Conservation (phyloP, 2,888 invertebrate species). For the Rhagonycha lutea region DNA sequence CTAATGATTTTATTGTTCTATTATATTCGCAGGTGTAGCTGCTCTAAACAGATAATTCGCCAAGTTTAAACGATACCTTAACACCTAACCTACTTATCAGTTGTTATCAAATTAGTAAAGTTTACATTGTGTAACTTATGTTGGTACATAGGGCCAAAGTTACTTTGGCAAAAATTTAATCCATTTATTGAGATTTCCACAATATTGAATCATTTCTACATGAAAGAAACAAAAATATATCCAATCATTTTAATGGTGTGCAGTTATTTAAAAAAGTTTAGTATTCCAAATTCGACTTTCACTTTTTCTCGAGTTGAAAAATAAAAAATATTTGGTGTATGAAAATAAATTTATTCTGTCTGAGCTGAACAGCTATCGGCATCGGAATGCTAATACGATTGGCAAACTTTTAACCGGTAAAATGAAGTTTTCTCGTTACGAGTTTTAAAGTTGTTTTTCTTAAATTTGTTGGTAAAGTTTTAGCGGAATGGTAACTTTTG, state of each 20-base stretch:
- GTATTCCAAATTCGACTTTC: conserved; percentile 24
- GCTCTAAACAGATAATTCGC: not conserved
- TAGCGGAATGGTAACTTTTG: not conserved
- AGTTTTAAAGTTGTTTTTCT: conserved; percentile 42
- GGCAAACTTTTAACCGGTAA: conserved; percentile 41
- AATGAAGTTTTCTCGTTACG: conserved; percentile 48
- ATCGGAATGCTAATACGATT: conserved; percentile 40
- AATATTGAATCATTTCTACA: no score
- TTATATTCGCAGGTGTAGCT: not conserved
- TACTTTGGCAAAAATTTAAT: not conserved
- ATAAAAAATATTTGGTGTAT: conserved; percentile 18
- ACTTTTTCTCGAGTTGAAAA: conserved; percentile 14
- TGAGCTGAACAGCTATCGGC: conserved; percentile 28
- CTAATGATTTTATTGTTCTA: not conserved
- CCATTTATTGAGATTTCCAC: not conserved
- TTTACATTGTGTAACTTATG: not conserved
- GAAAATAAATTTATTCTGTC: conserved; percentile 35
- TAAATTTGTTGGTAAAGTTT: conserved; percentile 41
- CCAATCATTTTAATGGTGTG: not conserved
- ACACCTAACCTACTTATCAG: not conserved
- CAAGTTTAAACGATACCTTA: not conserved
- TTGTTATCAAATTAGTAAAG: not conserved
- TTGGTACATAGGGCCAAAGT: not conserved
- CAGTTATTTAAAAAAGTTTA: not conserved
- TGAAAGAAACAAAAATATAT: not conserved